phyloP scores from a whole-genome alignment of 2,888 invertebrate genomes.

The Morpho achilles region DNA sequence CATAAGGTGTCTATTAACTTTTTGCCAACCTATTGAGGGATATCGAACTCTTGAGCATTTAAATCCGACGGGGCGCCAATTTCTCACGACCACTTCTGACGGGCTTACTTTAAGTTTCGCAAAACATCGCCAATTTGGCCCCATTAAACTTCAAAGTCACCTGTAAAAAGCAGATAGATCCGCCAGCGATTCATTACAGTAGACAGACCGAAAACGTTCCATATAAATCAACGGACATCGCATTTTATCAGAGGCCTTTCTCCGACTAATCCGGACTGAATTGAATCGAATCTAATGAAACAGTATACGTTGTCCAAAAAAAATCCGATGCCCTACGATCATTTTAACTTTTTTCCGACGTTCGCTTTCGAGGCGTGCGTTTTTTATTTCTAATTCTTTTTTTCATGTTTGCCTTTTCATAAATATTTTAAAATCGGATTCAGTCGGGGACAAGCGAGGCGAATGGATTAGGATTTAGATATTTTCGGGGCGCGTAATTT shows the following conservation, averaged over 20 bases:
- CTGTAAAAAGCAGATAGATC: slow-evolving; percentile 48
- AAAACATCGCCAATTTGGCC: slow-evolving; percentile 28
- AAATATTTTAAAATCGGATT: slow-evolving; percentile 78
- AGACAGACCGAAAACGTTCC: slow-evolving; percentile 57
- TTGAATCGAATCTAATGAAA: slow-evolving; percentile 77
- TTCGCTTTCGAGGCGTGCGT: slow-evolving; percentile 60
- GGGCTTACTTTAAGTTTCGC: slow-evolving; percentile 21
- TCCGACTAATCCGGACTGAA: slow-evolving; percentile 72
- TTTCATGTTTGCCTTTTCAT: slow-evolving; percentile 63
- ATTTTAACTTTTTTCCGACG: slow-evolving; percentile 74
- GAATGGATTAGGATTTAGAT: slow-evolving; percentile 78
- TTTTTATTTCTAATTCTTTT: slow-evolving; percentile 71
- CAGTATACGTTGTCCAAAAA: slow-evolving; percentile 59
- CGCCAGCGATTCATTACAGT: slow-evolving; percentile 62
- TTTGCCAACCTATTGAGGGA: no score
- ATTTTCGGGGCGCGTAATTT: slow-evolving; percentile 75
- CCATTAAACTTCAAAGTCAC: slow-evolving; percentile 30
- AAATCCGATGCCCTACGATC: slow-evolving; percentile 72
- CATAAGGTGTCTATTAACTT: no score
- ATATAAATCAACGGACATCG: slow-evolving; percentile 72
- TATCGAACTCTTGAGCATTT: slow-evolving; percentile 6
- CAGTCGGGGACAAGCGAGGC: slow-evolving; percentile 71
- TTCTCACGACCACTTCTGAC: slow-evolving; percentile 27
- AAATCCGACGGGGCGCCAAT: slow-evolving; percentile 15
- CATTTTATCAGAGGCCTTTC: slow-evolving; percentile 70